Conservation (phyloP, 2,797 vertebrate species). For the Euphonia xanthogaster region DNA sequence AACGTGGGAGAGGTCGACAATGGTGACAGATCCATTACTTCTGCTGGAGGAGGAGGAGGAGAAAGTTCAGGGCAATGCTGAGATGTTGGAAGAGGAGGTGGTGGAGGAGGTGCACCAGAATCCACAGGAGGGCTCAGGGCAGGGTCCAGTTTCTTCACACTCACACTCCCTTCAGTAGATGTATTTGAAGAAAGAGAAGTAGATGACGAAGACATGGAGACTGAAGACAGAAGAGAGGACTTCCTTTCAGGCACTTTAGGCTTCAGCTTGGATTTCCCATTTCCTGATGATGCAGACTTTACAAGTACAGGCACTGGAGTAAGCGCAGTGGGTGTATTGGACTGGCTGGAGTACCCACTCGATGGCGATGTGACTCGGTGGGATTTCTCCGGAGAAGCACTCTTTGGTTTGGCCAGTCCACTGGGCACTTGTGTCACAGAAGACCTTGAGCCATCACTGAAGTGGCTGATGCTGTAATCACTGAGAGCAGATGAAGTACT, state of each 20-base stretch:
- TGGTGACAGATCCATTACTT: conserved; percentile 28
- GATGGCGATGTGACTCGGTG: conserved; percentile 94
- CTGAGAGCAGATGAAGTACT: conserved; percentile 37
- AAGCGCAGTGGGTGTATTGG: conserved; percentile 94
- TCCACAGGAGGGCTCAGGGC: conserved; percentile 19
- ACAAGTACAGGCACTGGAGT: conserved; percentile 90
- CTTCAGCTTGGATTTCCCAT: conserved; percentile 82
- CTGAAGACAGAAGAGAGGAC: conserved; percentile 92
- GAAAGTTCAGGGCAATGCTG: conserved; percentile 57
- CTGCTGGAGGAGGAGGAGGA: conserved; percentile 72
- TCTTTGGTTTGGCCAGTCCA: conserved; percentile 78
- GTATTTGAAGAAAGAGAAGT: conserved; percentile 96
- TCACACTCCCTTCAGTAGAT: conserved; percentile 83
- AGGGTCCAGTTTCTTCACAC: conserved; percentile 55
- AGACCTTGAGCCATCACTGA: conserved; percentile 68
- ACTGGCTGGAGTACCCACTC: conserved; percentile 98
- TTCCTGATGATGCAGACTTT: conserved; percentile 85
- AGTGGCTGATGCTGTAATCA: conserved; percentile 69
- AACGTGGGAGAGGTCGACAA: conserved; percentile 75
- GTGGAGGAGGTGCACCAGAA: conserved; percentile 57
- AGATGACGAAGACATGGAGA: conserved; percentile 92
- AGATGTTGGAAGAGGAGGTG: conserved; percentile 54
- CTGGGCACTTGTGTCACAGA: conserved; percentile 67
- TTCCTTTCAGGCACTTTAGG: conserved; percentile 96
- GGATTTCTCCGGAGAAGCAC: conserved; percentile 87